phyloP scores from a whole-genome alignment of 2,888 invertebrate species.

The Adelphocoris suturalis region DNA sequence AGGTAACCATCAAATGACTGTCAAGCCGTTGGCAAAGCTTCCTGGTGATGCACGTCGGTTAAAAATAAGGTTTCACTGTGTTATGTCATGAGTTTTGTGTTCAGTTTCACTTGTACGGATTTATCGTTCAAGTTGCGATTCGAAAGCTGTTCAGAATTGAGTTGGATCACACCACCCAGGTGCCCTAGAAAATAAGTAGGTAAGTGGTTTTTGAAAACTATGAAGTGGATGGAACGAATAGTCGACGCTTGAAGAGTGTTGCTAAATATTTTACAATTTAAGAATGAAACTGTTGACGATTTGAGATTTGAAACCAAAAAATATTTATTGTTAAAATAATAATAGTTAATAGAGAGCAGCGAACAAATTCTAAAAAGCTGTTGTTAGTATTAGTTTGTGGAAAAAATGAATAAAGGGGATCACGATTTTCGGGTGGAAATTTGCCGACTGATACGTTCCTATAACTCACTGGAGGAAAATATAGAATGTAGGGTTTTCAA shows the following conservation, averaged over 20 bases:
- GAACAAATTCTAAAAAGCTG: background rate
- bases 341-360: background rate
- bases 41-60: no score
- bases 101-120: no score
- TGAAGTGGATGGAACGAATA: no score
- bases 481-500: background rate
- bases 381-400: background rate
- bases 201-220: no score
- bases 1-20: no score
- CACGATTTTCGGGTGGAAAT: conserved; percentile 2
- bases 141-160: no score
- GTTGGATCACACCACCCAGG: no score
- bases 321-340: background rate
- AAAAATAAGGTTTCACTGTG: no score
- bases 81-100: no score
- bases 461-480: background rate
- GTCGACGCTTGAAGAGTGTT: background rate
- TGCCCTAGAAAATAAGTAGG: no score
- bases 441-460: conserved; percentile 30
- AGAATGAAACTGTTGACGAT: background rate
- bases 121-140: no score
- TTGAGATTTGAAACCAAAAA: background rate
- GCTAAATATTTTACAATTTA: conserved; percentile 9
- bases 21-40: no score
- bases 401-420: conserved; percentile 35